Base-by-base conservation (phyloP, 2,888 invertebrate species). In the Leucophora obtusa region DNA sequence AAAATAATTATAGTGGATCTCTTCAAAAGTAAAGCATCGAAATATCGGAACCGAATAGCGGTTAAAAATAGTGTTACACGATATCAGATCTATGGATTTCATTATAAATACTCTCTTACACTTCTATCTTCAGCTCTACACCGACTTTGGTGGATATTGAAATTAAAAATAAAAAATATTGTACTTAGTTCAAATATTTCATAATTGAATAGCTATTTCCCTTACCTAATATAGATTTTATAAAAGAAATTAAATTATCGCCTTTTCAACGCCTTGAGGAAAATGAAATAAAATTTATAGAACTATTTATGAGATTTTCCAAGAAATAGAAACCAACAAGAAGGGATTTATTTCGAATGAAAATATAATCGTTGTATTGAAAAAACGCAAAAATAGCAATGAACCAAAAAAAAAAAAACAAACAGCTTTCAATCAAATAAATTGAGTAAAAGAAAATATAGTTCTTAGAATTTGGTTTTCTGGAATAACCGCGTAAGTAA, bases 171-270 rank as follows among this genome's bases (percentile, higher is more conserved):
- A n/a, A n/a, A n/a, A n/a, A n/a, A n/a, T n/a, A n/a, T n/a, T n/a
- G n/a, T n/a, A n/a, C n/a, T n/a, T n/a, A n/a, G n/a, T n/a, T n/a
- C n/a, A 24, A 24, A 24, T 3, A 3, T 24, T 24, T 24, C 5
- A 24, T 24, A 24, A 24, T 5, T 24, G 5, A 24, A 24, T 24
- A n/a, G 51, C 15, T 35, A 35, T 43, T 60, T 5, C 21, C 24
- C 60, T 7, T 7, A 43, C 15, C 43, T 24, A 60, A 63, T 17
- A 50, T 11, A 28, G 50, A 33, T n/a, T 47, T 50, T 14, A 28
- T 43, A 54, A 24, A 10, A 11, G 28, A 10, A 56, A 72, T 72
- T 50, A 63, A 72, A 72, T 72, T 72, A 72, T 72, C 47, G 63
- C 50, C 63, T 56, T 65, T 72, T 63, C 54, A 63, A 63, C 50